phyloP scores from a whole-genome alignment of 2,888 invertebrate species.

The Serripes groenlandicus region DNA sequence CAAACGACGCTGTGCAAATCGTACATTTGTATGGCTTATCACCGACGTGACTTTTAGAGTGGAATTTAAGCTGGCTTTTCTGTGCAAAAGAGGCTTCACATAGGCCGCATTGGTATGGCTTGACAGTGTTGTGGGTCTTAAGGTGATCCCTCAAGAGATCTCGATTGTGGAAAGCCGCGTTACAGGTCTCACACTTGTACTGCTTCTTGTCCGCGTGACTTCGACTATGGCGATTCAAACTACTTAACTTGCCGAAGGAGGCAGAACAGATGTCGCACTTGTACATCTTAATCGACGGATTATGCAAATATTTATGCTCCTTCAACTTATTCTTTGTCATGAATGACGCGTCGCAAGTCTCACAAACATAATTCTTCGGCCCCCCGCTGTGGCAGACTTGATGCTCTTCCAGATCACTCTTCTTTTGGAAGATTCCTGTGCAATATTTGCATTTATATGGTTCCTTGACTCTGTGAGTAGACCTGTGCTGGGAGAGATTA shows the following conservation, averaged over 20 bases:
- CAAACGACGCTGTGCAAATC: slow-evolving; percentile 9
- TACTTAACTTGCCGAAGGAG: neutral
- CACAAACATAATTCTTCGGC: neutral
- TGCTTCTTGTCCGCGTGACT: neutral
- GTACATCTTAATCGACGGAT: neutral
- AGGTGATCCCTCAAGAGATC: neutral
- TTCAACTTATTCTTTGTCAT: slow-evolving; percentile 4
- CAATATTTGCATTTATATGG: slow-evolving; percentile 9
- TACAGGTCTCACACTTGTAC: slow-evolving; percentile 7
- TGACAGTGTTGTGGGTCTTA: neutral
- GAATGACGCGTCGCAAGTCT: slow-evolving; percentile 10
- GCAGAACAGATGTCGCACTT: neutral
- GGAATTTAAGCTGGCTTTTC: slow-evolving; percentile 16
- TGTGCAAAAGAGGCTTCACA: slow-evolving; percentile 19
- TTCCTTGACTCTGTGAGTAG: neutral
- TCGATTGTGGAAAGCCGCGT: neutral
- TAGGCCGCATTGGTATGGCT: neutral
- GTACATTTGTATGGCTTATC: slow-evolving; percentile 10
- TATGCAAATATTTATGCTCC: slow-evolving; percentile 6
- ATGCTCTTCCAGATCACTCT: slow-evolving; percentile 20
- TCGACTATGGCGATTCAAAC: neutral
- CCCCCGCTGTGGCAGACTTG: slow-evolving; percentile 8
- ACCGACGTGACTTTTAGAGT: slow-evolving; percentile 12
- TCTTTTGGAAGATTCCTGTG: slow-evolving; percentile 12
- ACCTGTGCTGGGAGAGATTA: slow-evolving; percentile 5